Base-by-base conservation (phyloP, 1,140 invertebrate species). In the Drosophila repleta region DNA sequence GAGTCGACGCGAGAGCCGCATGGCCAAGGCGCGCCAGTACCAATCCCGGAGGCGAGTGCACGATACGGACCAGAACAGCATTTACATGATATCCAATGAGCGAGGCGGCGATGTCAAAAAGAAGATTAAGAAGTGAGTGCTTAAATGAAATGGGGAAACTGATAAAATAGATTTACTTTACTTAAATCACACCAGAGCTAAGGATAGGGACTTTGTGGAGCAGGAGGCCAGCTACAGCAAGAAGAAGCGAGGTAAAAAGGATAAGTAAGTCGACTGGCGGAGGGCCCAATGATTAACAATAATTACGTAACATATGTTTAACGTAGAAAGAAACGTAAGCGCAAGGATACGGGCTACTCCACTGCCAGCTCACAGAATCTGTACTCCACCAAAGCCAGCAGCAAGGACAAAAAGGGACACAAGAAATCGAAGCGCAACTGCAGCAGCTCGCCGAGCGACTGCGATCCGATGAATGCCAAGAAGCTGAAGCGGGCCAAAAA, bases 301-400 rank as follows among this genome's bases (percentile, higher is more conserved):
- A 18, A 18, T 11, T 17, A 7, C 2, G 4, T 43, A 43, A 15
- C 39, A 5, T 17, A 17, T 13, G 13, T 1, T 0, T 3, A n/a
- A 0, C 13, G 17, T 24, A 85, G 82, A 2, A 78, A 75, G 51
- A 93, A 92, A 48, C 93, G 91, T 58, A 91, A 90, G 7, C 90
- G 93, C 6, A 94, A 95, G 80, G 94, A 95, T 62, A 94, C 94
- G 0, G 94, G 94, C 17, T 94, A 95, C 72, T 95, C 94, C 0
- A 95, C 94, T 7, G 94, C 93, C 17, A 94, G 94, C 81, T 94
- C 94, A 0, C 93, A 94, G 60, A 93, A 91, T 60, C 79, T 91
- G 0, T 87, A 92, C 48, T 74, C 87, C 20, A 91, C 91, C 48
- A 85, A 92, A 77, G 87, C 90, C 1, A 67, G 64, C 24, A 72